Evolutionary conservation across 2,113 vertebrate species (phyloP).

Genomic region (Neodon shergylaensis): DNA sequence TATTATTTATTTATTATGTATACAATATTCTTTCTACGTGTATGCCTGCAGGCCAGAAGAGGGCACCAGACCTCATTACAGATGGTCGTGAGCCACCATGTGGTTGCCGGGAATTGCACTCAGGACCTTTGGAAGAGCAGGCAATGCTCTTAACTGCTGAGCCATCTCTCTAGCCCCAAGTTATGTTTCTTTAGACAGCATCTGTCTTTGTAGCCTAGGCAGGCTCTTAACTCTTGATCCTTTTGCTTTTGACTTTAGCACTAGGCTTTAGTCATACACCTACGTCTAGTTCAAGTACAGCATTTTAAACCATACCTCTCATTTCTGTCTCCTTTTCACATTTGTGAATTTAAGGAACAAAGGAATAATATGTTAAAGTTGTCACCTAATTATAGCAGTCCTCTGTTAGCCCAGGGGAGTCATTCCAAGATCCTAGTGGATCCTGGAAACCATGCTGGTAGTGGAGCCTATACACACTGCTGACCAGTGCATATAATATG

Average conservation of each 20-base stretch:
- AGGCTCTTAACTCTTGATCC: not conserved
- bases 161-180: too few species aligned
- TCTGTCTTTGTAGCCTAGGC: not conserved
- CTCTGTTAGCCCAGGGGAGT: not conserved
- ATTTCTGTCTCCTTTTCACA: not conserved
- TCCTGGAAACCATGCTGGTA: not conserved
- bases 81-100: too few species aligned
- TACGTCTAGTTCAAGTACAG: not conserved
- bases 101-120: too few species aligned
- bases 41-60: too few species aligned
- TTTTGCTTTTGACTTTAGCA: not conserved
- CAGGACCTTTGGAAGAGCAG: too few species aligned
- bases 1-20: too few species aligned
- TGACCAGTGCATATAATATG: not conserved
- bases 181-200: not conserved
- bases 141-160: too few species aligned
- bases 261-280: not conserved
- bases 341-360: constrained; percentile 31
- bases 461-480: not conserved
- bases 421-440: not conserved
- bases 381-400: not conserved
- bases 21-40: too few species aligned
- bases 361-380: not conserved
- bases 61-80: too few species aligned
- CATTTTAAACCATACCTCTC: not conserved